Base-by-base conservation (phyloP, 2,888 invertebrate genomes). In the Eupithecia inturbata region DNA sequence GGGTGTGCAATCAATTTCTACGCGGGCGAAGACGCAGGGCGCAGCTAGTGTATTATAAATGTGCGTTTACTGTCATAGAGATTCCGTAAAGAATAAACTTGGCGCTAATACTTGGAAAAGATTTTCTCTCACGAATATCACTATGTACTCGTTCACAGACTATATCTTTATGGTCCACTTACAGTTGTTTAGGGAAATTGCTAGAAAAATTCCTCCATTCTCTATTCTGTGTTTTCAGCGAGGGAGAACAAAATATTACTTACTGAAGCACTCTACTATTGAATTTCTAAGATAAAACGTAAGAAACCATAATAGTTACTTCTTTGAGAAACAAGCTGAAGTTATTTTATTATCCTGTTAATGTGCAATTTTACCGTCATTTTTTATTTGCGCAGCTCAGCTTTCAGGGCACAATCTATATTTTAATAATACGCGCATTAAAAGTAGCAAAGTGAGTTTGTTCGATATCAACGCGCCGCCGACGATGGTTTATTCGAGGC, bases 401-500 rank as follows among this genome's bases (percentile, higher is more conserved):
- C 82, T 84, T 82, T 75, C 81, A 83, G 82, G 81, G 80, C 81
- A 81, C 79, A 84, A 86, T 85, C 84, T 82, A 80, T 80, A 79
- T 63, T 83, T 63, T 63, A 84, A 84, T 84, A 82, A 84, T 82
- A 82, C 81, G 78, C 76, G 80, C 80, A 83, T 85, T 85, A 85
- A 87, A 82, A 81, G 83, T 86, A 84, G 84, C 82, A 84, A 85
- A 76, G 68, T 70, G 62, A 72, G 84, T 85, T 87, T 86, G 88
- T 86, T 87, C 85, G 83, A 87, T 89, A 88, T 79, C 88, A 89
- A 87, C 85, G 86, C 84, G 85, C 84, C 87, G 82, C 82, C 82
- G 82, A 81, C 87, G 86, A 87, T 89, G 87, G 89, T 86, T 88
- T 88, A 86, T 87, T 88, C 82, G 84, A 80, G 82, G 85, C 87